These are phyloP conservation scores for Cheirogaleus medius DNA, from an alignment of 2,113 vertebrate genomes.

Conservation along the genomic window DNA sequence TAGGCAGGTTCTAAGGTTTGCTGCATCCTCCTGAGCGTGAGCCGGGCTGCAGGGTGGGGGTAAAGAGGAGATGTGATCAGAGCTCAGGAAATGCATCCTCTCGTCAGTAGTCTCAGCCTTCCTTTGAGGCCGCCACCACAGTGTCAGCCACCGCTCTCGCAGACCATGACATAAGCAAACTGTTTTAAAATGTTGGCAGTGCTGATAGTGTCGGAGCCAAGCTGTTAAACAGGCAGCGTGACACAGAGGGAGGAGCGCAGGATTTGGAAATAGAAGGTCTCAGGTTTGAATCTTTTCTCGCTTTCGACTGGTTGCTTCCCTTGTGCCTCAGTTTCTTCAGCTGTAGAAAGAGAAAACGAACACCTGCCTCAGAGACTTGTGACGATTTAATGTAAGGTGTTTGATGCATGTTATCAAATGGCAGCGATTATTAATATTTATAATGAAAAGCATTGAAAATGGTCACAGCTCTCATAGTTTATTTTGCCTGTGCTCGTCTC, in stretches of 20 bases:
- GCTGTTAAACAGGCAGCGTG: background rate
- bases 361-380: background rate
- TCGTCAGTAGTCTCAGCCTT: background rate
- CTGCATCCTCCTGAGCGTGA: background rate
- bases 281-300: background rate
- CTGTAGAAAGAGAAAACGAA: background rate
- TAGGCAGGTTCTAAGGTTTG: background rate
- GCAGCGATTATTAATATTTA: background rate
- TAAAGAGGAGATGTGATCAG: background rate
- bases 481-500: background rate
- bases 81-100: background rate
- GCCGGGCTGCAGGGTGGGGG: background rate
- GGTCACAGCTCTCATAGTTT: background rate
- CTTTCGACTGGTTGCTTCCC: background rate
- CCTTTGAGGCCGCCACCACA: background rate
- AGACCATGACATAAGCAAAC: background rate
- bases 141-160: background rate
- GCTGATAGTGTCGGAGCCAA: background rate
- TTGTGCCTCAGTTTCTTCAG: background rate
- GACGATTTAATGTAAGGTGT: background rate
- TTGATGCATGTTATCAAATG: background rate
- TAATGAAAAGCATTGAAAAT: background rate
- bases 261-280: background rate
- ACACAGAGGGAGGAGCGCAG: background rate
- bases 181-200: background rate